phyloP scores from a whole-genome alignment of 2,797 vertebrate species.

The Leptatherina wallacei region DNA sequence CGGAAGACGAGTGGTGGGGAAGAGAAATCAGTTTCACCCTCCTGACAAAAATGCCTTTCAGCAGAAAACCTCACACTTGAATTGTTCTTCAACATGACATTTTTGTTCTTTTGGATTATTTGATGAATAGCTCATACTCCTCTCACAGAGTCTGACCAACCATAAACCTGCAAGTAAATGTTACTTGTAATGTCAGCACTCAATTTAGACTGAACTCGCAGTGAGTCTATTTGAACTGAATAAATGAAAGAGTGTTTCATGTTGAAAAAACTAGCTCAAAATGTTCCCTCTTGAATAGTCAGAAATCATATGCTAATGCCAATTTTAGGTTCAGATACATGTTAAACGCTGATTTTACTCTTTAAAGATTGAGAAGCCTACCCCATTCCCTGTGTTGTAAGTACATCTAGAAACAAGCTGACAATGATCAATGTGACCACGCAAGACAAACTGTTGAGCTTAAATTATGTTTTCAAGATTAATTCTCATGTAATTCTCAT shows the following conservation, averaged over 20 bases:
- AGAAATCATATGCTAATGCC: not conserved
- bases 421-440: not conserved
- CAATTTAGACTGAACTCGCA: not conserved
- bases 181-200: not conserved
- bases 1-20: constrained; percentile 9
- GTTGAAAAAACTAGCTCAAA: not conserved
- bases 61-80: constrained; percentile 13
- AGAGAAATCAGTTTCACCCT: constrained; percentile 14
- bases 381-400: no score
- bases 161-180: not conserved
- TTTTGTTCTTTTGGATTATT: not conserved
- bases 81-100: not conserved
- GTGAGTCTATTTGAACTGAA: not conserved
- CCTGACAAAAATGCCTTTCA: no score
- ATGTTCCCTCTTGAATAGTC: not conserved
- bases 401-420: no score
- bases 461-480: not conserved
- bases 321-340: not conserved
- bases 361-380: not conserved
- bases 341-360: not conserved
- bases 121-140: not conserved
- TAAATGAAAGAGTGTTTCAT: not conserved
- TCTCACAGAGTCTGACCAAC: not conserved
- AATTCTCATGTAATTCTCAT: not conserved
- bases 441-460: no score